Conservation (phyloP, 2,797 vertebrate species). For the Anguilla obscura region DNA sequence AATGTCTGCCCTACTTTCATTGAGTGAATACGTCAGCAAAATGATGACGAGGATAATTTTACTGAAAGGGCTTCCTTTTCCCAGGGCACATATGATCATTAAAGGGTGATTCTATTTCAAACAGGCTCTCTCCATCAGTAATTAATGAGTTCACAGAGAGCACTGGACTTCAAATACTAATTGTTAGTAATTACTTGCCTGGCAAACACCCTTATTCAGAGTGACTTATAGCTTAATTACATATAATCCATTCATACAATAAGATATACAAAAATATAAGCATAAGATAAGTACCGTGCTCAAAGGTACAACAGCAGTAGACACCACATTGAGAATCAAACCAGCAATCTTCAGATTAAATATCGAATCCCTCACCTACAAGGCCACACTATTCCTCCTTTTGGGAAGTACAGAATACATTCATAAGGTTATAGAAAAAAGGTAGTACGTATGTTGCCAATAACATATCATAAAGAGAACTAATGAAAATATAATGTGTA, state of each 20-base stretch:
- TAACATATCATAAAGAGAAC: no score
- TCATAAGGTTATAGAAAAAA: no score
- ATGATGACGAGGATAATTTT: neutral
- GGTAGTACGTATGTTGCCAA: no score
- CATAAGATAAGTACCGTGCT: neutral
- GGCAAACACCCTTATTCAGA: neutral
- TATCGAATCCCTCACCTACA: no score
- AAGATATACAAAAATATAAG: neutral
- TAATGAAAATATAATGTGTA: no score
- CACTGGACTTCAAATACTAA: neutral
- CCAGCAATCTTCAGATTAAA: no score
- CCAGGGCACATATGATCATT: neutral
- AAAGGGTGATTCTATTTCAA: neutral
- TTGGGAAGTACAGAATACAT: no score
- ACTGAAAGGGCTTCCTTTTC: neutral
- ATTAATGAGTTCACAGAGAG: neutral
- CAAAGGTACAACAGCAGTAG: neutral
- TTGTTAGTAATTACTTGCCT: neutral
- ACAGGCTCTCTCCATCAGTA: neutral
- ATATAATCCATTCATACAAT: neutral
- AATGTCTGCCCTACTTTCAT: constrained; percentile 58
- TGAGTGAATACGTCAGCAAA: constrained; percentile 19
- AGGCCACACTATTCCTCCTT: no score
- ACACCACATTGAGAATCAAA: no score
- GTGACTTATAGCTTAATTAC: neutral